phyloP scores from a whole-genome alignment of 2,888 invertebrate genomes.

The Thelaira solivaga region DNA sequence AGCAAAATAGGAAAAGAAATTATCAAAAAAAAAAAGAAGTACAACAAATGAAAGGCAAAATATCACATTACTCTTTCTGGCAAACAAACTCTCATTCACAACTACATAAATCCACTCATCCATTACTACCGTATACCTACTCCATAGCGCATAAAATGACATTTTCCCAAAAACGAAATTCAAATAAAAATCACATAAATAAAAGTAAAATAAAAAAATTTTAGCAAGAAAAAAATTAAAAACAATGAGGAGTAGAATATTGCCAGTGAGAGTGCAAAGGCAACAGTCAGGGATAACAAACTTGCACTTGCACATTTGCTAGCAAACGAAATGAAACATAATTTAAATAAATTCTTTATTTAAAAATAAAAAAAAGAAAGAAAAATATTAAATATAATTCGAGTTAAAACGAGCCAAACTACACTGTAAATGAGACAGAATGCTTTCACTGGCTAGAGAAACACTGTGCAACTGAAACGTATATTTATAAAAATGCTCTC shows the following conservation, averaged over 20 bases:
- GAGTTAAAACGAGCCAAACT: slow-evolving; percentile 34
- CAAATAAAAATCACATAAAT: slow-evolving; percentile 33
- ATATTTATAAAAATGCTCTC: not conserved
- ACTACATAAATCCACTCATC: not conserved
- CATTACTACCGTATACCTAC: too few relatives aligned
- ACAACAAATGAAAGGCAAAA: slow-evolving; percentile 44
- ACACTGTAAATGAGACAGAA: not conserved
- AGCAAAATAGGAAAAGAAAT: not conserved
- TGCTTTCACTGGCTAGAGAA: not conserved
- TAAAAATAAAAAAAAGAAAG: slow-evolving; percentile 12
- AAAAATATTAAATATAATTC: slow-evolving; percentile 25
- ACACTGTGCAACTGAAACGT: slow-evolving; percentile 28
- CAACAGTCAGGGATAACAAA: slow-evolving; percentile 1
- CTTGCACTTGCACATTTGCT: not conserved
- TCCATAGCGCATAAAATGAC: slow-evolving; percentile 35
- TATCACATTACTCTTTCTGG: slow-evolving; percentile 48
- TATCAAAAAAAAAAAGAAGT: not conserved
- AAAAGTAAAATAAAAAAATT: too few relatives aligned
- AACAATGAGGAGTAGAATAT: too few relatives aligned
- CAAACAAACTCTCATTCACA: not conserved
- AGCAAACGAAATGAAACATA: slow-evolving; percentile 14
- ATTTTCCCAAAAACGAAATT: slow-evolving; percentile 36
- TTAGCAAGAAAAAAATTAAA: not conserved
- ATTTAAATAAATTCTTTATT: slow-evolving; percentile 52
- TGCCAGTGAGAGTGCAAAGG: slow-evolving; percentile 10